These are phyloP conservation scores for Melanchra persicariae DNA, from an alignment of 2,888 invertebrate species.

Conservation along the genomic window DNA sequence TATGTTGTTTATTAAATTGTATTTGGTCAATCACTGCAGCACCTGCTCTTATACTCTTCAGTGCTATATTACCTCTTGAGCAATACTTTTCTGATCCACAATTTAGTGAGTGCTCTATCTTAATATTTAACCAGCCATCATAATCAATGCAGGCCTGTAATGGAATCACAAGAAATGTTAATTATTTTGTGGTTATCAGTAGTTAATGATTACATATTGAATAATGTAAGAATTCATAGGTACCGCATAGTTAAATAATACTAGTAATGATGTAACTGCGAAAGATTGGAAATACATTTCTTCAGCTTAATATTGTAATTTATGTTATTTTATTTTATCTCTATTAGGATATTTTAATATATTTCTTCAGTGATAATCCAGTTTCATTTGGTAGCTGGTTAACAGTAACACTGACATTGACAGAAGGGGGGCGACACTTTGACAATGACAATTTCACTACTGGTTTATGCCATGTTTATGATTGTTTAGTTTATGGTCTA, in stretches of 20 bases:
- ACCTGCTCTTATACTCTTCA: slow-evolving; percentile 93
- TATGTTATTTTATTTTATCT: neutral
- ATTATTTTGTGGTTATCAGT: neutral
- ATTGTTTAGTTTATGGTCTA: no score
- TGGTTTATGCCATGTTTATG: no score
- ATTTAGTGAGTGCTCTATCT: slow-evolving; percentile 92
- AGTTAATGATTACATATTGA: no score
- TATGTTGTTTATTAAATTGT: slow-evolving; percentile 89
- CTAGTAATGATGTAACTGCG: slow-evolving; percentile 48
- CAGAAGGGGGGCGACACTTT: neutral
- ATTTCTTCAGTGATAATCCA: neutral
- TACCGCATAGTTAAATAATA: slow-evolving; percentile 70
- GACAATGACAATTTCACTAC: no score
- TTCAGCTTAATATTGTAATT: neutral
- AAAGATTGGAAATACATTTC: slow-evolving; percentile 58
- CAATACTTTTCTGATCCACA: slow-evolving; percentile 90
- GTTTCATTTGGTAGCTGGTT: neutral
- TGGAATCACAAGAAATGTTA: slow-evolving; percentile 3
- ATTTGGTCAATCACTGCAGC: slow-evolving; percentile 92
- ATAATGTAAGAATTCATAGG: neutral
- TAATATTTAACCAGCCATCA: slow-evolving; percentile 94
- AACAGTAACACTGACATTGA: slow-evolving; percentile 1
- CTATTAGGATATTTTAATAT: neutral
- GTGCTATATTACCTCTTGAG: slow-evolving; percentile 93
- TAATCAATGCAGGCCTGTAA: slow-evolving; percentile 91